phyloP scores from a whole-genome alignment of 2,113 vertebrate species.

The Apteryx owenii region DNA sequence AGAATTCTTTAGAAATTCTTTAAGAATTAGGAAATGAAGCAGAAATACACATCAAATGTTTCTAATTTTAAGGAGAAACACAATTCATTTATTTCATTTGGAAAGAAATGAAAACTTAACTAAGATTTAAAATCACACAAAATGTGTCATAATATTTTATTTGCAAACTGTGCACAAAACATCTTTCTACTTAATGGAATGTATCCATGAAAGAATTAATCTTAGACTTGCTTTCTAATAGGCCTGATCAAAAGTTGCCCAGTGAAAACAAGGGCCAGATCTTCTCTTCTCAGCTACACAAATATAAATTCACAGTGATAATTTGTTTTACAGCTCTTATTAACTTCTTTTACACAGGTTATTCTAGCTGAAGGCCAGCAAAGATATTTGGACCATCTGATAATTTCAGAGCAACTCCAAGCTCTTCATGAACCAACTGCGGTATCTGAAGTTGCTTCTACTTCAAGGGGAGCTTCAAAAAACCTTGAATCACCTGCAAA shows the following conservation, averaged over 20 bases:
- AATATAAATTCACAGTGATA: neutral
- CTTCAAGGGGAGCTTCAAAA: neutral
- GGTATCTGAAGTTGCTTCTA: neutral
- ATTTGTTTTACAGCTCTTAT: neutral
- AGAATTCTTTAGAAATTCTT: too few species aligned
- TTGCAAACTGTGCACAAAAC: neutral
- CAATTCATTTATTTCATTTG: neutral
- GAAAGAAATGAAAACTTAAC: neutral
- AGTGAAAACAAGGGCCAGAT: neutral
- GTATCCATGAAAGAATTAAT: neutral
- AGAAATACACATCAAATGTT: neutral
- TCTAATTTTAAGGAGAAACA: neutral
- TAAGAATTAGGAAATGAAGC: neutral
- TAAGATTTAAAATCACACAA: neutral
- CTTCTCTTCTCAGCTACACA: neutral
- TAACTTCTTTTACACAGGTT: neutral
- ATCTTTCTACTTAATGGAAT: neutral
- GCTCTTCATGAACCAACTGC: neutral
- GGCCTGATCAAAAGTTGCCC: neutral
- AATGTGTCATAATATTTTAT: neutral
- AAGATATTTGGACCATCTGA: neutral
- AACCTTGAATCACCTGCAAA: neutral
- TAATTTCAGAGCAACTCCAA: neutral
- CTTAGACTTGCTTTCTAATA: neutral
- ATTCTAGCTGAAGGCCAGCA: neutral